Conservation (phyloP, 2,888 invertebrate genomes). For the Metellina segmentata region DNA sequence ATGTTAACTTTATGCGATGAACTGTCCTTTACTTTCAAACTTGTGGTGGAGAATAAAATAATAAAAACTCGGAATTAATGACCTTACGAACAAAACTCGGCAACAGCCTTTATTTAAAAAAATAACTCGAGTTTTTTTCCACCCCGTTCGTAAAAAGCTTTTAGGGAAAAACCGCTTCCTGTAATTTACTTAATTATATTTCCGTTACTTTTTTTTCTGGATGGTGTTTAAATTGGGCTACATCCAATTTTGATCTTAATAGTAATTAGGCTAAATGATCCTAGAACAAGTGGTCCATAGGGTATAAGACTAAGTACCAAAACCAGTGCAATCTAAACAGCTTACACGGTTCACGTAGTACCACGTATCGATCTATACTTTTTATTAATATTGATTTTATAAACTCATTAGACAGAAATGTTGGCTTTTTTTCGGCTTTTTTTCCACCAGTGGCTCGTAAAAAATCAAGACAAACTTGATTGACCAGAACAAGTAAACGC, state of each 20-base stretch:
- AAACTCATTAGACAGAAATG: constrained; percentile 72
- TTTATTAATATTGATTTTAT: constrained; percentile 76
- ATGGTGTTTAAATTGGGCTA: constrained; percentile 76
- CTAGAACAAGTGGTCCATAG: constrained; percentile 76
- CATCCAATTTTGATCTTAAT: constrained; percentile 77
- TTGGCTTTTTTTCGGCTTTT: constrained; percentile 46
- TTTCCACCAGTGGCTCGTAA: constrained; percentile 39
- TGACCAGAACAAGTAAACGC: constrained; percentile 76
- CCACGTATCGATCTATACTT: constrained; percentile 72
- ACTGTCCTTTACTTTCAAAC: constrained; percentile 76
- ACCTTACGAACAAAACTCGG: constrained; percentile 75
- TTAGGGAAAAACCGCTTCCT: constrained; percentile 76
- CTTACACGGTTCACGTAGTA: constrained; percentile 70
- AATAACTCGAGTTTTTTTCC: constrained; percentile 57
- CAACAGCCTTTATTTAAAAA: constrained; percentile 76
- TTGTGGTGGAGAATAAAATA: constrained; percentile 75
- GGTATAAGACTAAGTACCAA: constrained; percentile 71
- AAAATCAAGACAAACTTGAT: constrained; percentile 75
- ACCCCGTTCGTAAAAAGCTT: constrained; percentile 71
- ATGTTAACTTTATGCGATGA: constrained; percentile 76
- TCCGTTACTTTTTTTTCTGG: constrained; percentile 71
- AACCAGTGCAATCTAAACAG: constrained; percentile 75
- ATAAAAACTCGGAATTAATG: constrained; percentile 75
- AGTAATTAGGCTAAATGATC: constrained; percentile 76
- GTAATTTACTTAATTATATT: constrained; percentile 77